A percentile compares a stretch with the other conserved stretches of the same genome.
phyloP scores from a whole-genome alignment of 2,888 invertebrate genomes.

The Hetaerina titia region DNA sequence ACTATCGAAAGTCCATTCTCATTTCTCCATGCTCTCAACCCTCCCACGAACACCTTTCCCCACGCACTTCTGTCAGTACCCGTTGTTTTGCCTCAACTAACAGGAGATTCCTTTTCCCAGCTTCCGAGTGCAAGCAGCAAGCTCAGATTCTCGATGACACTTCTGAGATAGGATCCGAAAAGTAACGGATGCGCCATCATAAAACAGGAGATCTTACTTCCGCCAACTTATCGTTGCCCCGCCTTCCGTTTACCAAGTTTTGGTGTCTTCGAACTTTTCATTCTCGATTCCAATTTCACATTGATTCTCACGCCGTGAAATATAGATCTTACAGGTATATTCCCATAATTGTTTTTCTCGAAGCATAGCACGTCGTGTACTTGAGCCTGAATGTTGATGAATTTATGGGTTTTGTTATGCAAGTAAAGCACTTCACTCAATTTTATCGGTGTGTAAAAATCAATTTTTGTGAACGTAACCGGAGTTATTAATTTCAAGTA shows the following conservation, averaged over 20 bases:
- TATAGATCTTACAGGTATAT: no score
- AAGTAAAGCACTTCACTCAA: no score
- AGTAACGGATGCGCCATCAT: not conserved
- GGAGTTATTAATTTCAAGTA: no score
- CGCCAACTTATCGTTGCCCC: not conserved
- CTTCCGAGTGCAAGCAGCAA: not conserved
- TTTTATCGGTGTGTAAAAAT: no score
- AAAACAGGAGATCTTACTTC: not conserved
- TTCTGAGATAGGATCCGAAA: not conserved
- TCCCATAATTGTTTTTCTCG: no score
- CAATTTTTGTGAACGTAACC: no score
- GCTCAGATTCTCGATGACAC: not conserved
- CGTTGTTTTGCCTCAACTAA: not conserved
- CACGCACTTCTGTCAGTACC: not conserved
- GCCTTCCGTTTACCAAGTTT: not conserved
- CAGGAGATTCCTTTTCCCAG: not conserved
- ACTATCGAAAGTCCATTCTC: not conserved
- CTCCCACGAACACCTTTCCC: not conserved
- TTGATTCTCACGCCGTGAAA: no score
- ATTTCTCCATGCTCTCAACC: not conserved
- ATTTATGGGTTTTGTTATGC: no score
- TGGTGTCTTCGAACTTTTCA: not conserved
- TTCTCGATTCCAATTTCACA: no score
- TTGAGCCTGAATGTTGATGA: no score
- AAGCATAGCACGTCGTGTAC: no score